Conservation (phyloP, 2,113 vertebrate genomes). For the Capreolus pygargus region DNA sequence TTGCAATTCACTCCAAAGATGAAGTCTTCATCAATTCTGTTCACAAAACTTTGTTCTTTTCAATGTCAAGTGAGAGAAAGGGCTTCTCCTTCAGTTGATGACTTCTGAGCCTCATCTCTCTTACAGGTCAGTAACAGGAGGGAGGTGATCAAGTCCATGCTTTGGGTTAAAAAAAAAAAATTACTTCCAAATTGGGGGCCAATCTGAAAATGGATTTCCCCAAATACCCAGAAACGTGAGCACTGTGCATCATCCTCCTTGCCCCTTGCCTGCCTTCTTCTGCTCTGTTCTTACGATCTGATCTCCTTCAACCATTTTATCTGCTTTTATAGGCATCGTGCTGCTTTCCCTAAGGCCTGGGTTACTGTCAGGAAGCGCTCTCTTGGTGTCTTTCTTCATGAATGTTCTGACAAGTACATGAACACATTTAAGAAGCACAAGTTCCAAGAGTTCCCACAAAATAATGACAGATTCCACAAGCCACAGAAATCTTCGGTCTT, state of each 20-base stretch:
- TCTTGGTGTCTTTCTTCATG: not conserved
- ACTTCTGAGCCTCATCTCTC: not conserved
- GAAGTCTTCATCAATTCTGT: not conserved
- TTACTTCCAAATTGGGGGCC: not conserved
- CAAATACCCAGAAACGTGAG: not conserved
- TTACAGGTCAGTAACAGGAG: not conserved
- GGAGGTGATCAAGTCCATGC: not conserved
- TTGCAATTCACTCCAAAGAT: not conserved
- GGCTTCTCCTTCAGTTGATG: not conserved
- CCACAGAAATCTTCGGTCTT: not conserved
- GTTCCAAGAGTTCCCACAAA: not conserved
- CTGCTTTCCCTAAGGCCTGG: rapidly evolving
- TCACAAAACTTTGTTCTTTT: not conserved
- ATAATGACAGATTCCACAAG: not conserved
- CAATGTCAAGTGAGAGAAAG: not conserved
- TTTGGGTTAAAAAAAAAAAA: not conserved
- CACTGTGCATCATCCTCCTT: not conserved
- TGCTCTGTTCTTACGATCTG: not conserved
- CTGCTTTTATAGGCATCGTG: rapidly evolving
- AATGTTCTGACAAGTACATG: not conserved
- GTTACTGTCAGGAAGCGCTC: not conserved
- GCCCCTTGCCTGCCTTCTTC: not conserved
- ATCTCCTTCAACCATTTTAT: no score
- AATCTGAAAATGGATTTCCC: not conserved
- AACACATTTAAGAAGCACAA: not conserved